A percentile compares a stretch with the other conserved stretches of the same genome.
Conservation (phyloP, 2,888 invertebrate genomes). For the Eulithis testata region DNA sequence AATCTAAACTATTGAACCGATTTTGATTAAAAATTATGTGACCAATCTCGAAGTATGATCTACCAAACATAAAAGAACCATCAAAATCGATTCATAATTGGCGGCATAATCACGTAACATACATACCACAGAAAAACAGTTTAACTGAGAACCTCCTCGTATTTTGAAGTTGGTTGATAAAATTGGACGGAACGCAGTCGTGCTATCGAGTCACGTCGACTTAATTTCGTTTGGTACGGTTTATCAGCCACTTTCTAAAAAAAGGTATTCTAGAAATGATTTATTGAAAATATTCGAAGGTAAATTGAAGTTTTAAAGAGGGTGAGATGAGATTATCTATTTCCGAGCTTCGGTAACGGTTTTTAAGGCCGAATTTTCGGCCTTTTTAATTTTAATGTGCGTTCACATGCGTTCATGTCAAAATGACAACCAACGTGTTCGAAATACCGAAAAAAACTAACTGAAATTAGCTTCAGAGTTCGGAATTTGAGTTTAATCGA, state of each 20-base stretch:
- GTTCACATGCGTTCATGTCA: not conserved
- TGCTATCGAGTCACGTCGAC: constrained; percentile 62
- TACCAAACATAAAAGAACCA: no score
- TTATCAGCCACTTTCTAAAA: constrained; percentile 58
- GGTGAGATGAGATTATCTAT: constrained; percentile 23
- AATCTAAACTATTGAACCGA: no score
- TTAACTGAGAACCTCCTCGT: no score
- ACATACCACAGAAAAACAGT: no score
- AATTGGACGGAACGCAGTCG: constrained; percentile 52
- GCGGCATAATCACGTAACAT: no score
- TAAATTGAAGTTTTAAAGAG: constrained; percentile 27
- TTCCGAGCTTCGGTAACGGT: constrained; percentile 11
- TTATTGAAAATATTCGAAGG: constrained; percentile 42
- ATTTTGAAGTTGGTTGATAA: constrained; percentile 28
- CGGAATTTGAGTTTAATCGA: not conserved
- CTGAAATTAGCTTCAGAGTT: not conserved
- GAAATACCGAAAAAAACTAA: no score
- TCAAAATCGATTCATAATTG: no score
- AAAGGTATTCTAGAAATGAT: constrained; percentile 40
- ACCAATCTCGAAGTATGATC: no score
- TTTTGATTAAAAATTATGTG: no score
- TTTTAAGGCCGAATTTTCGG: constrained; percentile 17
- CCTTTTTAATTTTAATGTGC: not conserved
- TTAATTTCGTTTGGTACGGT: constrained; percentile 65
- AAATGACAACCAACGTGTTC: not conserved